These are phyloP conservation scores for Tyrophagus putrescentiae DNA, from an alignment of 1,140 invertebrate genomes.

Conservation along the genomic window DNA sequence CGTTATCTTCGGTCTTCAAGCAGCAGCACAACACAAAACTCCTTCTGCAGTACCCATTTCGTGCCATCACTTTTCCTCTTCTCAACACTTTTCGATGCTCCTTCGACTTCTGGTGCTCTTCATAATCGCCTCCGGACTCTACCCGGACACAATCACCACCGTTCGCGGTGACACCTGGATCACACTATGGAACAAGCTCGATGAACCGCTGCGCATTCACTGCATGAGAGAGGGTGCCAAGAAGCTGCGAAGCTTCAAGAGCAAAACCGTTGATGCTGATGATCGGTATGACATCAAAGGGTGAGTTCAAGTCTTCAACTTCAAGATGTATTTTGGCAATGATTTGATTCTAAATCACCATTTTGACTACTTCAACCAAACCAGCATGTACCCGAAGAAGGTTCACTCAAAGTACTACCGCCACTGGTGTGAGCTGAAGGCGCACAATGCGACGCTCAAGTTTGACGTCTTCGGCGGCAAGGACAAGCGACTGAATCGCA, in stretches of 20 bases:
- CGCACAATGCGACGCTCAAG: neutral
- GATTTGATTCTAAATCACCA: neutral
- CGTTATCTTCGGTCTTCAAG: too few relatives aligned
- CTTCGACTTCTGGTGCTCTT: too few relatives aligned
- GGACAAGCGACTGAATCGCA: slow-evolving; percentile 14
- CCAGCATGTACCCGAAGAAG: slow-evolving; percentile 9
- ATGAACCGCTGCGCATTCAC: neutral
- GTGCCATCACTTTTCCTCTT: too few relatives aligned
- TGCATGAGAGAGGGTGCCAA: neutral
- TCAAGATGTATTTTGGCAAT: too few relatives aligned
- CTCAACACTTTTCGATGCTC: too few relatives aligned
- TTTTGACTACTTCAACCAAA: too few relatives aligned
- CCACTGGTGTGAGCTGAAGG: slow-evolving; percentile 18
- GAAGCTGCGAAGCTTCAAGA: slow-evolving; percentile 1
- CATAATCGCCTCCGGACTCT: too few relatives aligned
- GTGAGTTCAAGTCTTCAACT: neutral
- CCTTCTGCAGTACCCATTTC: too few relatives aligned
- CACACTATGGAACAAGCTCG: slow-evolving; percentile 19
- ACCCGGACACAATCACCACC: too few relatives aligned
- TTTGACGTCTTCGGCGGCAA: slow-evolving; percentile 18
- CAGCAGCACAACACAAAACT: too few relatives aligned
- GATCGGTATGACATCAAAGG: slow-evolving; percentile 20
- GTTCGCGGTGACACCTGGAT: slow-evolving; percentile 16
- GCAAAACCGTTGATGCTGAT: slow-evolving; percentile 14
- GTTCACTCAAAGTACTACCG: neutral